phyloP scores from a whole-genome alignment of 2,888 invertebrate genomes.

The Ceramica pisi region DNA sequence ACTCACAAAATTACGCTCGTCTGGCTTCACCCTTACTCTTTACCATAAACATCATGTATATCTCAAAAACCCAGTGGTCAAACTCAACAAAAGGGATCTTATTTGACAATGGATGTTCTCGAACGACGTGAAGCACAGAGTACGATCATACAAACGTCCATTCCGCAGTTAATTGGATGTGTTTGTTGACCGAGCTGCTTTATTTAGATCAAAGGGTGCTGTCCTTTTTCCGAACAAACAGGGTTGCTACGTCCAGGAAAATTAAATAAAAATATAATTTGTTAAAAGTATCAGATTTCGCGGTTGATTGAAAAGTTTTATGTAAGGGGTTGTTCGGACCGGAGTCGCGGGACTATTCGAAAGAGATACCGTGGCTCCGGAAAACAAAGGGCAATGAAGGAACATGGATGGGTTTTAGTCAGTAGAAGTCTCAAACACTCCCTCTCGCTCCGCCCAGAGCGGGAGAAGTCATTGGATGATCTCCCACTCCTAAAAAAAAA shows the following conservation, averaged over 20 bases:
- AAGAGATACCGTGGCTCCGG: too few relatives aligned
- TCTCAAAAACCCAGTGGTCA: not conserved
- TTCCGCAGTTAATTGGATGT: constrained; percentile 20
- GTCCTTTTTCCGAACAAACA: constrained; percentile 4
- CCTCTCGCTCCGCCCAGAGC: too few relatives aligned
- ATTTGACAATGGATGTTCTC: not conserved
- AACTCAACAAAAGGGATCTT: not conserved
- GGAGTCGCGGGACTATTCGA: too few relatives aligned
- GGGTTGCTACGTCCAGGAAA: not conserved
- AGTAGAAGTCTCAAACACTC: too few relatives aligned
- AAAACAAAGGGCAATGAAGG: too few relatives aligned
- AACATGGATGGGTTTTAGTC: too few relatives aligned
- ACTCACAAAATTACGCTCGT: too few relatives aligned
- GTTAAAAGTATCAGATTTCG: not conserved
- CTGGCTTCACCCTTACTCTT: too few relatives aligned
- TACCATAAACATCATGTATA: not conserved
- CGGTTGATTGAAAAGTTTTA: not conserved
- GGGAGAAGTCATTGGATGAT: too few relatives aligned
- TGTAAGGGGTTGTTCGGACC: too few relatives aligned
- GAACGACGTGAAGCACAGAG: not conserved
- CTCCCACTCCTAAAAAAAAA: too few relatives aligned
- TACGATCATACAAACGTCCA: constrained; percentile 17
- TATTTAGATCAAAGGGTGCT: constrained; percentile 38
- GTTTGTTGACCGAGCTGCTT: constrained; percentile 22
- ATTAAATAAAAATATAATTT: not conserved